Percentiles rank a stretch among this genome's conserved stretches.
These are phyloP conservation scores for Tenthredo livida DNA, from an alignment of 2,888 invertebrate genomes.

Conservation along the genomic window DNA sequence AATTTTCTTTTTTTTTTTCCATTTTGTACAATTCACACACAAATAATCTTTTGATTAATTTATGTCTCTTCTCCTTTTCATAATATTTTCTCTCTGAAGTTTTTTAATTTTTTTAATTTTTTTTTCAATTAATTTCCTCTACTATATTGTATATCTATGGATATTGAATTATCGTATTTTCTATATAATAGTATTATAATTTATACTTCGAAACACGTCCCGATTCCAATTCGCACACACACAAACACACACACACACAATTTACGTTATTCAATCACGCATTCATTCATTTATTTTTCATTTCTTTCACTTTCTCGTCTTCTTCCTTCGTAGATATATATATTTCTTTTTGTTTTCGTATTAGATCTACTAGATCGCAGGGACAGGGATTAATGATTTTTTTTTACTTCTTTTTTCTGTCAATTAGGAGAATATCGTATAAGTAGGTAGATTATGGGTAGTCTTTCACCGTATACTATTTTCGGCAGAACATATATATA, in stretches of 20 bases:
- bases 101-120: background rate
- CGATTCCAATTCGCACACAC: background rate
- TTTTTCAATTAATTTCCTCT: background rate
- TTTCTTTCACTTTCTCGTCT: background rate
- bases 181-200: background rate
- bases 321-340: background rate
- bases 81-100: background rate
- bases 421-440: no score
- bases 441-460: no score
- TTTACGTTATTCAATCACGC: background rate
- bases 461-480: background rate
- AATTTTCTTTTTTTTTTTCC: constrained; percentile 48
- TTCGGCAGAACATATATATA: background rate
- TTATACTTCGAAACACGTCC: background rate
- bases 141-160: background rate
- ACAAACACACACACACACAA: background rate
- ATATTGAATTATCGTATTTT: background rate
- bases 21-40: background rate
- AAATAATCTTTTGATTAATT: constrained; percentile 54
- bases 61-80: constrained; percentile 25
- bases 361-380: no score
- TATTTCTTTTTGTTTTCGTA: no score
- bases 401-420: no score
- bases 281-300: background rate
- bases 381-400: no score